Evolutionary conservation across 1,140 invertebrate species (phyloP).

Genomic region (Procambarus virginalis): DNA sequence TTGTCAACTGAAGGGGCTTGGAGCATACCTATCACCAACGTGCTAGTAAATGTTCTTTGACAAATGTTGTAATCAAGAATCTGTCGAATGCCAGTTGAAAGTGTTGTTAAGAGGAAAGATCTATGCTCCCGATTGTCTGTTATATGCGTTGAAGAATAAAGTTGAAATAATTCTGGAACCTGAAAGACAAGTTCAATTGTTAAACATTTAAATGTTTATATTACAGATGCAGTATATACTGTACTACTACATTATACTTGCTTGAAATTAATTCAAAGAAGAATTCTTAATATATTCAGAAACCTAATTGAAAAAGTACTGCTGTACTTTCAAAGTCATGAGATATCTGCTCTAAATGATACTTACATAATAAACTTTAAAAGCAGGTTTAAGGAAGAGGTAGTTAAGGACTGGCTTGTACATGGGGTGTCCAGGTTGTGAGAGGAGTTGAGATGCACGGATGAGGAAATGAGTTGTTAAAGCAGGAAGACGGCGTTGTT

Average conservation of each 20-base stretch:
- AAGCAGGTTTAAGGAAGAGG: constrained; percentile 41
- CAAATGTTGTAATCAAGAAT: constrained; percentile 44
- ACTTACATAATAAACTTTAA: constrained; percentile 39
- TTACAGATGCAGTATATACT: too few species aligned
- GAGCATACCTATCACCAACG: constrained; percentile 43
- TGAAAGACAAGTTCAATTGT: not conserved
- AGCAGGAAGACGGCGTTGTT: constrained; percentile 28
- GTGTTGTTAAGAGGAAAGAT: constrained; percentile 37
- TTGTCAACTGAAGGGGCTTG: constrained; percentile 33
- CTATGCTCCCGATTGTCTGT: constrained; percentile 22
- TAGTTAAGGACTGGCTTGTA: constrained; percentile 49
- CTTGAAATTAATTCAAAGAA: too few species aligned
- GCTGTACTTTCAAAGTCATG: too few species aligned
- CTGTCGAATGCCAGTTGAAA: constrained; percentile 32
- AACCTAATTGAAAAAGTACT: too few species aligned
- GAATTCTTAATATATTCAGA: too few species aligned
- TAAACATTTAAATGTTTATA: not conserved
- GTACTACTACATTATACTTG: too few species aligned
- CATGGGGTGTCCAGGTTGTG: constrained; percentile 35
- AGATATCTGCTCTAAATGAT: not conserved
- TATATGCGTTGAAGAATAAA: constrained; percentile 25
- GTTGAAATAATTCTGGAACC: constrained; percentile 44
- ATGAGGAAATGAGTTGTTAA: constrained; percentile 52
- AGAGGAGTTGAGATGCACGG: constrained; percentile 36
- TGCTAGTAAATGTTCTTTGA: constrained; percentile 17